Conservation (phyloP, 1,140 invertebrate species). For the Scaptomyza pallida region DNA sequence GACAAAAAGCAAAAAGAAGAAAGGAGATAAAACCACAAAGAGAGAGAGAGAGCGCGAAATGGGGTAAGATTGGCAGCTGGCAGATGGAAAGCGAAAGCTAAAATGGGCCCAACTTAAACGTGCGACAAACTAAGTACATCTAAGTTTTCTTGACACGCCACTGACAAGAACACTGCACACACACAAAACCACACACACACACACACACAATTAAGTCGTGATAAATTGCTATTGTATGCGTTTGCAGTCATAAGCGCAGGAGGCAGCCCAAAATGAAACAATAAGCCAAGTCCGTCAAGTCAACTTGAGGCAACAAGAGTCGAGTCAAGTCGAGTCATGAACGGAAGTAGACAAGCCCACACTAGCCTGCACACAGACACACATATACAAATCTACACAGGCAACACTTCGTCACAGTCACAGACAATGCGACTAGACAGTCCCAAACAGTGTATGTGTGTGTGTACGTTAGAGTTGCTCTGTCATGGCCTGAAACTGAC, state of each 20-base stretch:
- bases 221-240: slow-evolving; percentile 82
- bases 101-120: slow-evolving; percentile 51
- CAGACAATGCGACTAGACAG: slow-evolving; percentile 78
- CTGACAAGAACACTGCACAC: slow-evolving; percentile 63
- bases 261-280: slow-evolving; percentile 76
- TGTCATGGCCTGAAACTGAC: slow-evolving; percentile 49
- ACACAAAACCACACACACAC: slow-evolving; percentile 23
- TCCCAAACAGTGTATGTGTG: slow-evolving; percentile 26
- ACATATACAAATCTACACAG: slow-evolving; percentile 2
- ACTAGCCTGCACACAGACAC: slow-evolving; percentile 10
- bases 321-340: slow-evolving; percentile 64
- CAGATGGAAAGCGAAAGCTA: slow-evolving; percentile 20
- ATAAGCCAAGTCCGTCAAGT: slow-evolving; percentile 81
- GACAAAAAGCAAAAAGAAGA: neutral
- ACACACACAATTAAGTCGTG: slow-evolving; percentile 71
- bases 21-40: neutral
- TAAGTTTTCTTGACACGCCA: slow-evolving; percentile 70
- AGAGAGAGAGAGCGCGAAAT: neutral
- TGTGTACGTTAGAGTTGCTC: slow-evolving; percentile 29
- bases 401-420: slow-evolving; percentile 50
- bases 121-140: slow-evolving; percentile 64
- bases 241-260: slow-evolving; percentile 70
- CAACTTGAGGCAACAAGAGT: slow-evolving; percentile 76
- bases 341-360: slow-evolving; percentile 58
- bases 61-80: neutral